phyloP scores from a whole-genome alignment of 2,797 vertebrate species.

The Acomys russatus region DNA sequence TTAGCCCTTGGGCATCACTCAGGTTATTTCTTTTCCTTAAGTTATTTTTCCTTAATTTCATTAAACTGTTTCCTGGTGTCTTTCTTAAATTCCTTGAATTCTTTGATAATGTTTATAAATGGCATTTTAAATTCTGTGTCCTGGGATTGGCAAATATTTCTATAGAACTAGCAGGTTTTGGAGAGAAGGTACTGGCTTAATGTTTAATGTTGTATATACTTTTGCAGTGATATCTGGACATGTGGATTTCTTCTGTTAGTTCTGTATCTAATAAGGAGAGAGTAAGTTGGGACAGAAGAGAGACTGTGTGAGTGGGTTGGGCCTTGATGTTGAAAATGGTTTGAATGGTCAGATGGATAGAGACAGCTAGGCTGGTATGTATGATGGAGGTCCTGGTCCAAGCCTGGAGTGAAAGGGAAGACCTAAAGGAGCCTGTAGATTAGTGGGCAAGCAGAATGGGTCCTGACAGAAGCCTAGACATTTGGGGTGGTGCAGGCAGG shows the following conservation, averaged over 20 bases:
- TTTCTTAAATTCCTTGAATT: background rate
- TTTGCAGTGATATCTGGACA: background rate
- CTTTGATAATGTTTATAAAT: background rate
- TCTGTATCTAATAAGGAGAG: background rate
- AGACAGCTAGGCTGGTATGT: background rate
- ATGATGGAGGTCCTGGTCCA: background rate
- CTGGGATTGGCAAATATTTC: background rate
- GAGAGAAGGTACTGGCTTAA: background rate
- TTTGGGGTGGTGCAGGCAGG: background rate
- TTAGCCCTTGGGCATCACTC: background rate
- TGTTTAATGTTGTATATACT: background rate
- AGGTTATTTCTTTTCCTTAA: background rate
- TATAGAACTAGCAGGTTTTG: background rate
- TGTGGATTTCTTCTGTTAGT: background rate
- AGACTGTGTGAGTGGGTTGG: background rate
- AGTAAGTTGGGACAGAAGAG: background rate
- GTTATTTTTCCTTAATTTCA: background rate
- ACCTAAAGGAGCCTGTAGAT: background rate
- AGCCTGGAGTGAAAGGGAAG: background rate
- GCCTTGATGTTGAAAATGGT: background rate
- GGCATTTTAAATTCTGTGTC: background rate
- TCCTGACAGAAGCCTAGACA: background rate
- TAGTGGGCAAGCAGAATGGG: background rate
- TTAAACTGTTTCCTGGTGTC: background rate
- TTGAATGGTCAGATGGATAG: background rate